phyloP scores from a whole-genome alignment of 2,113 vertebrate species.

The Macquaria australasica region DNA sequence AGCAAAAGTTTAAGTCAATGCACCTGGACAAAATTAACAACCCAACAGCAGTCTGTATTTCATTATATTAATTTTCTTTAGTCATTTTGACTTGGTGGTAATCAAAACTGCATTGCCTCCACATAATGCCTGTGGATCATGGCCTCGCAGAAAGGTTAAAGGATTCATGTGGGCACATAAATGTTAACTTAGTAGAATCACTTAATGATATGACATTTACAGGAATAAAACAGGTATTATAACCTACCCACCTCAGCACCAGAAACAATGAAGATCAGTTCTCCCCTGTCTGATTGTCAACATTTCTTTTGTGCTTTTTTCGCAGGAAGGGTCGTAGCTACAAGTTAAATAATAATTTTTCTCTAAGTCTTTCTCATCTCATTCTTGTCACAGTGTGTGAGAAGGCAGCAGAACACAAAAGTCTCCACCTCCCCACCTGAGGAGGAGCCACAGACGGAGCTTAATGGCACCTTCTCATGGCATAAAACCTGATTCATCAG shows the following conservation, averaged over 20 bases:
- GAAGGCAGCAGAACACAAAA: conserved; percentile 55
- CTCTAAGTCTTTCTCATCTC: conserved; percentile 57
- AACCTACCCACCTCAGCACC: conserved; percentile 53
- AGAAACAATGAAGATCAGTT: conserved; percentile 61
- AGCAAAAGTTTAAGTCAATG: conserved; percentile 33
- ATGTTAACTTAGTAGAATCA: conserved; percentile 30
- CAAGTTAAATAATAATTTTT: conserved; percentile 68
- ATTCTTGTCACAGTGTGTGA: conserved; percentile 82
- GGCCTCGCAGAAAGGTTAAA: conserved; percentile 18
- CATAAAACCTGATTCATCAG: conserved; percentile 42
- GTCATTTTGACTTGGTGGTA: conserved; percentile 5
- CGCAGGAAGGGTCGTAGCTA: conserved; percentile 52
- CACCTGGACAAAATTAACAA: conserved; percentile 16
- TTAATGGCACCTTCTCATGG: conserved; percentile 3
- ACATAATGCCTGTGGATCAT: no score
- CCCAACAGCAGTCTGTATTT: conserved; percentile 12
- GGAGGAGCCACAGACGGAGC: conserved; percentile 26
- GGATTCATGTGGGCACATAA: conserved; percentile 26
- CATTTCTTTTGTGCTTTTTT: conserved; percentile 78
- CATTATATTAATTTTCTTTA: conserved; percentile 23
- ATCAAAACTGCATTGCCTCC: conserved; percentile 1
- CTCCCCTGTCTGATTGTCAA: conserved; percentile 72
- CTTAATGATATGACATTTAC: conserved; percentile 66
- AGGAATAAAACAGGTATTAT: conserved; percentile 43
- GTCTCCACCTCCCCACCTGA: conserved; percentile 34